A percentile compares a stretch with the other conserved stretches of the same genome.
Conservation (phyloP, 2,888 invertebrate genomes). For the Cistogaster globosa region DNA sequence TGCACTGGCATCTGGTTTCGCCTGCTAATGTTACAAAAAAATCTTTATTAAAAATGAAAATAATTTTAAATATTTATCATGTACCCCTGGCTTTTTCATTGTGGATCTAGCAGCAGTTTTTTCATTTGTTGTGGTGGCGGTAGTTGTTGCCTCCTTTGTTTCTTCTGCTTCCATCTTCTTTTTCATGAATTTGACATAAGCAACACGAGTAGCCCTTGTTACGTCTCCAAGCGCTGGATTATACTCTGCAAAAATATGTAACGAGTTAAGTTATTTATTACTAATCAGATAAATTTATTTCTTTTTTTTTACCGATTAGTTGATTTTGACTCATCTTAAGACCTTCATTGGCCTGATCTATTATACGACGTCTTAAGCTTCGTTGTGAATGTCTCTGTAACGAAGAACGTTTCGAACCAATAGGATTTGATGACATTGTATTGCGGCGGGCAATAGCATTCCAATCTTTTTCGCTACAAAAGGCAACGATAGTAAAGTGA, state of each 20-base stretch:
- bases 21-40: constrained; percentile 3
- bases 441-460: constrained; percentile 91
- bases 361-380: constrained; percentile 88
- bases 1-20: constrained; percentile 52
- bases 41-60: not conserved
- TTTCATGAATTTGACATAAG: constrained; percentile 94
- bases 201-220: constrained; percentile 90
- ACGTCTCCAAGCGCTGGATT: constrained; percentile 91
- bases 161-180: constrained; percentile 85
- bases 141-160: constrained; percentile 52
- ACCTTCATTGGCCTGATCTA: constrained; percentile 86
- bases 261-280: not conserved
- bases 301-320: constrained; percentile 85
- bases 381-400: constrained; percentile 87
- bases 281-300: not conserved
- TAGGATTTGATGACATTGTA: constrained; percentile 88
- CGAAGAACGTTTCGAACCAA: constrained; percentile 89
- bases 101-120: constrained; percentile 33
- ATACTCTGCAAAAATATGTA: constrained; percentile 85
- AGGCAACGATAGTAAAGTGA: not conserved
- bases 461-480: constrained; percentile 86
- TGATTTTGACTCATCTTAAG: constrained; percentile 89
- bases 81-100: constrained; percentile 43
- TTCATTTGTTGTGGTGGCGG: constrained; percentile 53
- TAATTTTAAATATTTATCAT: not conserved